Evolutionary conservation across 2,113 vertebrate species (phyloP).

Genomic region (Amphiprion ocellaris): DNA sequence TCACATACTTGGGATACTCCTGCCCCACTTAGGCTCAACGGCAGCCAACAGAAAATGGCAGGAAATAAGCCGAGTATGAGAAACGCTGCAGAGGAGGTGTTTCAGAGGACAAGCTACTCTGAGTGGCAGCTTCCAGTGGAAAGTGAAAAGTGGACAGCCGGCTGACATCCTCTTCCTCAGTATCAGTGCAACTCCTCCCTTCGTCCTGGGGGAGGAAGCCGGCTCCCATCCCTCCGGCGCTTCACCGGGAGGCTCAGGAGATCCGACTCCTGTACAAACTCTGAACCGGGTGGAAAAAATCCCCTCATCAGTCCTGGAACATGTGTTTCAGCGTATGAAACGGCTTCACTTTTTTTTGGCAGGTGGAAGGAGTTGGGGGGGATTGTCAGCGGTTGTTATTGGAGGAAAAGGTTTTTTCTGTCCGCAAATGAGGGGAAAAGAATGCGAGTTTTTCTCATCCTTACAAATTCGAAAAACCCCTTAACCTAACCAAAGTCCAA

Average conservation of each 20-base stretch:
- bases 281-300: conserved; percentile 61
- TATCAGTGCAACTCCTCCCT: conserved; percentile 22
- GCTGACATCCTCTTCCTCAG: conserved; percentile 54
- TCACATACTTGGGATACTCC: conserved; percentile 51
- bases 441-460: conserved; percentile 17
- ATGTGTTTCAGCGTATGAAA: conserved; percentile 48
- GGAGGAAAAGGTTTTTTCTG: conserved; percentile 15
- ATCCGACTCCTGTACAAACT: conserved; percentile 54
- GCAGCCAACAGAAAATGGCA: conserved; percentile 25
- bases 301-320: conserved; percentile 55
- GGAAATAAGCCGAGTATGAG: conserved; percentile 38
- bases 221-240: not conserved
- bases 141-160: conserved; percentile 13
- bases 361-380: conserved; percentile 31
- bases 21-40: conserved; percentile 10
- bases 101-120: conserved; percentile 51
- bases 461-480: not conserved
- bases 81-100: conserved; percentile 1
- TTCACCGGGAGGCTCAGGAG: not conserved
- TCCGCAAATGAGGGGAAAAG: conserved; percentile 7
- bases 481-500: conserved; percentile 4
- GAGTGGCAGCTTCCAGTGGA: conserved; percentile 62
- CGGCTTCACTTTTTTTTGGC: conserved; percentile 45
- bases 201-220: conserved; percentile 18
- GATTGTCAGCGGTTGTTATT: conserved; percentile 38